phyloP scores from a whole-genome alignment of 2,113 vertebrate genomes.

The Pseudopipra pipra region DNA sequence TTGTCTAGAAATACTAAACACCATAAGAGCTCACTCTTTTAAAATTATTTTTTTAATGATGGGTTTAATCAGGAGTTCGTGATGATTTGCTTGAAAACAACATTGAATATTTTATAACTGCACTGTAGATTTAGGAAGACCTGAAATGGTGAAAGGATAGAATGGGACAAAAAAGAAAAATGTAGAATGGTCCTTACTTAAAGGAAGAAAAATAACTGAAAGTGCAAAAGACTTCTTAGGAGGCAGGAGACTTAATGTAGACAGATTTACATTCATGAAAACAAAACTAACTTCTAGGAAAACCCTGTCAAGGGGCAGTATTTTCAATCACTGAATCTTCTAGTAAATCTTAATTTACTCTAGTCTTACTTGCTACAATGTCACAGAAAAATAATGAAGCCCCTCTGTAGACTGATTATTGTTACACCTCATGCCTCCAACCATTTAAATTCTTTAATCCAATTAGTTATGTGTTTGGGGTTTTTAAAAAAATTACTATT shows the following conservation, averaged over 20 bases:
- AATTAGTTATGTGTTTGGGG: rapidly evolving
- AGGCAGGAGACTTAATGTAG: not conserved
- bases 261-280: not conserved
- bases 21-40: not conserved
- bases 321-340: not conserved
- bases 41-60: not conserved
- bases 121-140: not conserved
- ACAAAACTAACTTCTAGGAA: not conserved
- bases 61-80: not conserved
- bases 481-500: too few relatives aligned
- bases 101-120: not conserved
- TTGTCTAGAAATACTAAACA: not conserved
- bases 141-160: not conserved
- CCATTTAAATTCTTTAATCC: not conserved
- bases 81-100: not conserved
- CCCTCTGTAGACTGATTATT: not conserved
- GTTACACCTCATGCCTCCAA: not conserved
- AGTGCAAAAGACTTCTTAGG: not conserved
- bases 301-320: not conserved
- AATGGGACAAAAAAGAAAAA: not conserved
- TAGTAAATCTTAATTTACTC: not conserved
- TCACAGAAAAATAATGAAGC: not conserved
- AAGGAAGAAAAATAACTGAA: not conserved
- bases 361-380: not conserved
- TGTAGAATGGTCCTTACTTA: not conserved